Evolutionary conservation across 2,113 vertebrate genomes (phyloP), one percentile per base, ranked within the genome.

Genomic region (Upupa epops): DNA sequence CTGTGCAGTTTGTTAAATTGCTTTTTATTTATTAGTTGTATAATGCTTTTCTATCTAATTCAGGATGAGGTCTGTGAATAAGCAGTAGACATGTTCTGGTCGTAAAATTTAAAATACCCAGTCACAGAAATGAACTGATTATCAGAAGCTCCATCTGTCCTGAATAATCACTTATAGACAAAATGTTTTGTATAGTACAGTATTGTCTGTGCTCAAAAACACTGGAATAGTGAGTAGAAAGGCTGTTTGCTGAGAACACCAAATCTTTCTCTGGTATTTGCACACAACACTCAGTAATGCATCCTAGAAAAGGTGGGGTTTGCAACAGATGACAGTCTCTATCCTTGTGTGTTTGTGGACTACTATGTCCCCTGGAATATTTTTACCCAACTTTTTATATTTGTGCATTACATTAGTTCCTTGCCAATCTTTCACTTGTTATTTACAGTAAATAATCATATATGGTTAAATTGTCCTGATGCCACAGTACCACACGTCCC

Each of bases 71-170:
- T 75, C 40, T 89, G 45, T 71, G 73, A 89, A 55, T 89, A 85
- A 85, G 78, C 31, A 45, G 37, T 60, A 79, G 68, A 49, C 46
- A 91, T 79, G 54, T 17, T 83, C 85, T 78, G 42, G 28, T 72
- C 66, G 11, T 85, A 76, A 92, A 91, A 92, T 79, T 72, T 40
- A 49, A 82, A 31, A 74, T 82, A 56, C 21, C 36, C 66, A 82
- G 82, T 76, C 82, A 79, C 5, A 69, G 68, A 94, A 84, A n/a
- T 68, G 58, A 72, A 85, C 78, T 95, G 88, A 87, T 84, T 82
- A 89, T 18, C 22, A 78, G 34, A 86, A 91, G 52, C 45, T 91
- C 61, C 56, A 60, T 84, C 61, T 91, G 52, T 80, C 61, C 61
- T 60, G 26, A 72, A 64, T 79, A 89, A 89, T 75, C 78, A 25